Base-by-base conservation (phyloP, 2,888 invertebrate species). In the Norana najaformis region DNA sequence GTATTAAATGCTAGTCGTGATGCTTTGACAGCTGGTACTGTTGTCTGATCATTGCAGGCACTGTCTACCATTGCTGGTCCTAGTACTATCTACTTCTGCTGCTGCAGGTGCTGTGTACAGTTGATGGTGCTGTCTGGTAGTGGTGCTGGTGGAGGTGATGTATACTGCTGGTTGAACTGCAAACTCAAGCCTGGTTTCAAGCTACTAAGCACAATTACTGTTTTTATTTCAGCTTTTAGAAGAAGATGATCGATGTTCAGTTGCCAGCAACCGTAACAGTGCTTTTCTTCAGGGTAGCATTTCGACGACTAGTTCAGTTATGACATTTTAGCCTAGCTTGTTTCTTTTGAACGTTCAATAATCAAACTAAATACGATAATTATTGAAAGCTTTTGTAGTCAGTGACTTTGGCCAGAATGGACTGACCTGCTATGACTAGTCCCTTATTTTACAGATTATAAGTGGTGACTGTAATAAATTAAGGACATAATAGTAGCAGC, bases 241-340 rank as follows among this genome's bases (percentile, higher is more conserved):
- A 85, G 85, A 85, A 16, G 85, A 85, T 23, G 85, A 85, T n/a
- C 6, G 85, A 35, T 85, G 85, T 14, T 85, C 85, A 23, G 85
- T 85, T 3, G 85, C 85, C 36, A 85, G 85, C 85, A 85, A 36
- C 23, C 85, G 85, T 36, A 37, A 37, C 85, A 85, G 85, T 36
- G 36, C 37, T 85, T 36, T 85, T 23, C 35, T 85, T 6, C 85
- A 85, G 37, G 85, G 85, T 35, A 85, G 85, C 37, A 85, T 85
- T 30, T 85, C 85, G 34, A 16, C 85, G 23, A 37, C 85, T 23
- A 37, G 85, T 85, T 85, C 85, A 23, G 37, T 85, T 36, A 36
- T 85, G 85, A 85, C 85, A 16, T 85, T 85, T 23, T 85, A 85
- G 85, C 69, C 30, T 69, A 69, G 69, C 3, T 2, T n/a, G 69